Base-by-base conservation (phyloP, 2,888 invertebrate species). In the Synergus japonicus region DNA sequence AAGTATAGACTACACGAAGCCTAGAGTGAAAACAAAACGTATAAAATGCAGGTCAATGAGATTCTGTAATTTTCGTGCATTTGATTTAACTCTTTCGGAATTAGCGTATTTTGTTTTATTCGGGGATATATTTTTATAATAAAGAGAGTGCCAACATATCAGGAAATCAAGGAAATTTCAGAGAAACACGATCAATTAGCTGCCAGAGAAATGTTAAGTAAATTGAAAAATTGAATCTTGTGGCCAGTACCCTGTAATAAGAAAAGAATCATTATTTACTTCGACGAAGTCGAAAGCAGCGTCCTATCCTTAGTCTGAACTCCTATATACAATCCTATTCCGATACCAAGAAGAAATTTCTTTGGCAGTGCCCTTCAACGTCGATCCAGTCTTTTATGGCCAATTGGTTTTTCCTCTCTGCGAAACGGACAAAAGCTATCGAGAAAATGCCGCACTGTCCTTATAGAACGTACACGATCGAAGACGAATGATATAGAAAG, bases 371-470 rank as follows among this genome's bases (percentile, higher is more conserved):
- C 73, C 73, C 73, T 73, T 73, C 73, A 54, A 37, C 29, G 73
- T 73, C 73, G 73, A 73, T 73, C 73, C 73, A 49, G 73, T 73
- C 73, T 73, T 73, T 73, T 73, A 73, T 73, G 73, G 73, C 73
- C 73, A 73, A 73, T 73, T 54, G 73, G 49, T 73, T 73, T 73
- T 73, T 73, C 73, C 54, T 37, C 49, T 49, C 49, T 73, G 49
- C 54, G 73, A 73, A 73, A 73, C 73, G 10, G 49, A 12, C 49
- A 37, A 73, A 29, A 13, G 15, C 73, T 73, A 73, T 73, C 73
- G 37, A 46, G 73, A 73, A 73, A 73, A 49, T 37, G 54, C 73
- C n/a, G 22, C 49, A 73, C 9, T 49, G 15, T 29, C 69, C 69
- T 49, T 29, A 29, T 49, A 69, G 22, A 69, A 29, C 49, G 29